Evolutionary conservation across 2,888 invertebrate genomes (phyloP).

Genomic region (Lasioglossum calceatum): DNA sequence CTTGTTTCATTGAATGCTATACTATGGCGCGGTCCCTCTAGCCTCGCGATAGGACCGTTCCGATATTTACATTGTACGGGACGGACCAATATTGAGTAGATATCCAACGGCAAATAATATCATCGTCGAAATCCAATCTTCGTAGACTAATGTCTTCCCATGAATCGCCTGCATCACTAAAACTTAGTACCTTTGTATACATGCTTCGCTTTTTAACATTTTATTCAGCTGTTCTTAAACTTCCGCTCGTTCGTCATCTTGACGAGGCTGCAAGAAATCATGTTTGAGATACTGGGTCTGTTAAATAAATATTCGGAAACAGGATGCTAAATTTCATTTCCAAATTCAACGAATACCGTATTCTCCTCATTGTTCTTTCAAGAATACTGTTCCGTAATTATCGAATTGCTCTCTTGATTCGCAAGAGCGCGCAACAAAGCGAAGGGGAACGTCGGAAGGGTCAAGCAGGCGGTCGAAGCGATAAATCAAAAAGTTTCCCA

Average conservation of each 20-base stretch:
- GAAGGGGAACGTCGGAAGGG: neutral
- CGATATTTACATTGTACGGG: conserved; percentile 63
- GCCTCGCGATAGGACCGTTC: conserved; percentile 21
- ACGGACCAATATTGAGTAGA: conserved; percentile 44
- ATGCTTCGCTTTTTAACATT: neutral
- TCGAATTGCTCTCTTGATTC: neutral
- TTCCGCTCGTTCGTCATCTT: neutral
- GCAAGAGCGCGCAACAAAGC: neutral
- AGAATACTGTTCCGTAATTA: neutral
- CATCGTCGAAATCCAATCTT: conserved; percentile 23
- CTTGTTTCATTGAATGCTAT: conserved; percentile 81
- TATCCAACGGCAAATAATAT: conserved; percentile 49
- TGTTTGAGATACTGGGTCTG: neutral
- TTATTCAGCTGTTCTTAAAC: neutral
- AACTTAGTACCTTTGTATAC: neutral
- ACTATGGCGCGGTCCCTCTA: conserved; percentile 25
- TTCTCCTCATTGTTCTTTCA: neutral
- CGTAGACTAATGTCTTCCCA: neutral
- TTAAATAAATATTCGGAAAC: neutral
- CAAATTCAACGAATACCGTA: neutral
- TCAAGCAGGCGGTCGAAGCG: conserved; percentile 46
- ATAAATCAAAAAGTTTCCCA: conserved; percentile 74
- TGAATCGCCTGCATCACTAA: neutral
- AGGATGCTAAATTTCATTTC: neutral
- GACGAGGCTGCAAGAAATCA: neutral